phyloP scores from a whole-genome alignment of 1,140 invertebrate genomes.

The Brachionus paranguensis region DNA sequence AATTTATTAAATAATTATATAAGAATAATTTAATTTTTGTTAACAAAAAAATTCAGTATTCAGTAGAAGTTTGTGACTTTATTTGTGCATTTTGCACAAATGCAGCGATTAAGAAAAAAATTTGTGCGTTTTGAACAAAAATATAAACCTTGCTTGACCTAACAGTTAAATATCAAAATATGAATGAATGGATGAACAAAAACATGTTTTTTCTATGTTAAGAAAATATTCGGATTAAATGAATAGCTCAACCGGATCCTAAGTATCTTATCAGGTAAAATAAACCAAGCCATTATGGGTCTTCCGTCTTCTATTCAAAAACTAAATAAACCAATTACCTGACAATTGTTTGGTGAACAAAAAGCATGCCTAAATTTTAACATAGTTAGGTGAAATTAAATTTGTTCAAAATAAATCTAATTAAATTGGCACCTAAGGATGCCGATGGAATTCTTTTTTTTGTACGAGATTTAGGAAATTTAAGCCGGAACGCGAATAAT shows the following conservation, averaged over 20 bases:
- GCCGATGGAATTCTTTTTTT: background rate
- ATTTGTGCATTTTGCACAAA: background rate
- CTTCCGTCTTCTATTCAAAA: background rate
- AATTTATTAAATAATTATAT: too few species aligned
- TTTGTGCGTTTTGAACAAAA: background rate
- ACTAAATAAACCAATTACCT: background rate
- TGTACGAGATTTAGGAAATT: background rate
- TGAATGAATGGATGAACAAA: background rate
- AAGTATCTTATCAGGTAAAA: background rate
- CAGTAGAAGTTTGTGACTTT: background rate
- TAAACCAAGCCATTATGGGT: background rate
- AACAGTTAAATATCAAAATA: constrained; percentile 2
- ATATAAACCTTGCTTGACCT: background rate
- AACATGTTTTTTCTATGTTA: background rate
- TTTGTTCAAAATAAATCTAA: background rate
- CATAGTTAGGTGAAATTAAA: background rate
- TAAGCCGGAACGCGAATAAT: constrained; percentile 4
- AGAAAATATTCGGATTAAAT: background rate
- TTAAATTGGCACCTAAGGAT: background rate
- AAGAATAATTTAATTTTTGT: too few species aligned
- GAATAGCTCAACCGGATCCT: background rate
- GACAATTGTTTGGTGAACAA: background rate
- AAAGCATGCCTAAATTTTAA: background rate
- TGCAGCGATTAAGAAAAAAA: background rate
- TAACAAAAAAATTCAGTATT: too few species aligned